Evolutionary conservation across 2,888 invertebrate genomes (phyloP).

Genomic region (Gandaritis pyraliata): DNA sequence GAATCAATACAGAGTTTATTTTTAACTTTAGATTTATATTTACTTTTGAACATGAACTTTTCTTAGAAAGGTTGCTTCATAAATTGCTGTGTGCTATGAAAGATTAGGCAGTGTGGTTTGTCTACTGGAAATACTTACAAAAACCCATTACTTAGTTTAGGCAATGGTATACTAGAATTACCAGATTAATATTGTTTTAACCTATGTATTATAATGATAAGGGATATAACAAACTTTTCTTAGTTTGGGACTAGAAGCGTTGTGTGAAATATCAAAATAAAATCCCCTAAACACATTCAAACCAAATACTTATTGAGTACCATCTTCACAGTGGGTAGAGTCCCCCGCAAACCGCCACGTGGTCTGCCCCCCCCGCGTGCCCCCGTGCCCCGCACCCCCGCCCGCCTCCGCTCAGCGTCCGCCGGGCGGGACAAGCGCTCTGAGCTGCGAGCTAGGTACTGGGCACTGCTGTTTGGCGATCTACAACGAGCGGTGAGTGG

Average conservation of each 20-base stretch:
- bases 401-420: conserved; percentile 91
- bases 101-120: no score
- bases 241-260: no score
- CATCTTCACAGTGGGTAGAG: conserved; percentile 61
- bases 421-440: conserved; percentile 94
- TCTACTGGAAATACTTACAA: no score
- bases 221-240: no score
- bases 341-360: conserved; percentile 87
- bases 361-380: conserved; percentile 67
- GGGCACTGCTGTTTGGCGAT: conserved; percentile 98
- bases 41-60: background rate
- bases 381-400: conserved; percentile 80
- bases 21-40: conserved; percentile 4
- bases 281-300: no score
- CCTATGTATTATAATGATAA: no score
- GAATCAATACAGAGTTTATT: conserved; percentile 22
- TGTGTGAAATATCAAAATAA: no score
- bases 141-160: no score
- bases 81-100: no score
- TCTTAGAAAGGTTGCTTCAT: background rate
- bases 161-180: no score
- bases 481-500: conserved; percentile 91
- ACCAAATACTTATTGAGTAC: no score
- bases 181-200: no score
- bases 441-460: conserved; percentile 95